Evolutionary conservation across 1,140 invertebrate genomes (phyloP), one percentile per base, ranked within the genome.

Genomic region (Zaprionus inermis): DNA sequence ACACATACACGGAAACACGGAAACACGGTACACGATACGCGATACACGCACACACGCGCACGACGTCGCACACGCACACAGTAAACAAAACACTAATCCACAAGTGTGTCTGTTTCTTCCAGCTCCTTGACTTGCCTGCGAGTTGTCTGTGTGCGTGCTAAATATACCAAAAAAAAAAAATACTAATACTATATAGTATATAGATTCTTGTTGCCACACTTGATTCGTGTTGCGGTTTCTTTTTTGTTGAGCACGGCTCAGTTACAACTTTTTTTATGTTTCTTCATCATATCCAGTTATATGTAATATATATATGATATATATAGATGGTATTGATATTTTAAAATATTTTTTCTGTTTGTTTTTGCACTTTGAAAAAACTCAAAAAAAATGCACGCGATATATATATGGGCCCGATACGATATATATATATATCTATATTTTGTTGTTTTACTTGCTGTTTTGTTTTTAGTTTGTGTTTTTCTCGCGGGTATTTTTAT

Each of bases 11-110:
- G n/a, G n/a, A n/a, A n/a, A n/a, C n/a, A 51, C 51, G 24, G 0
- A 5, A 58, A 58, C 14, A 44, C n/a, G 24, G 22, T 24, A 24
- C 22, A 24, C 22, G 22, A 28, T 28, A 51, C 34, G 36, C 30
- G 30, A 6, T 32, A 32, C n/a, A 20, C 16, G 30, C 38, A 32
- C 16, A 36, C 38, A 32, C 36, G 36, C 51, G 38, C 2, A 10
- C n/a, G 38, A 55, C 57, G 60, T 7, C 6, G n/a, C 5, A 36
- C 34, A 58, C 34, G 52, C n/a, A 52, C 54, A 59, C 38, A 59
- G 67, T 78, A 80, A 91, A 88, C 89, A 89, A 88, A 85, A 91
- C 88, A 91, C 88, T 91, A 91, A 91, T 91, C 88, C 88, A 91
- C 79, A 78, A 82, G 88, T 84, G 88, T 91, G 89, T 89, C 79